phyloP scores from a whole-genome alignment of 2,797 vertebrate species.

The Muraenolepis orangiensis region DNA sequence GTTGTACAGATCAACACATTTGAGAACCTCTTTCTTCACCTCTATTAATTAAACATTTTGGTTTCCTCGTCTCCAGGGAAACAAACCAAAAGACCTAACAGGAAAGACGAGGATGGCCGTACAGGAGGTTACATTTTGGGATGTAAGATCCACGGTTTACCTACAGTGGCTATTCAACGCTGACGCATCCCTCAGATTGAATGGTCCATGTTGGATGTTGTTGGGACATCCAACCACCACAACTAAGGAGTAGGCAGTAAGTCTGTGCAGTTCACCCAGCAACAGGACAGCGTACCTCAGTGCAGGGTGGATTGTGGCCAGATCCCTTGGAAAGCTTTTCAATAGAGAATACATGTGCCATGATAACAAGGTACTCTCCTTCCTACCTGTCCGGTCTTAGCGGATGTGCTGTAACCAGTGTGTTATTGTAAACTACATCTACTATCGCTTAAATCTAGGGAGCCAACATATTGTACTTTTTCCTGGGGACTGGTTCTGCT shows the following conservation, averaged over 20 bases:
- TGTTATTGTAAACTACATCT: too few species aligned
- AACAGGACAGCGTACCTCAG: slow-evolving; percentile 69
- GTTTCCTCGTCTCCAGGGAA: neutral
- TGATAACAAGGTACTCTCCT: slow-evolving; percentile 31
- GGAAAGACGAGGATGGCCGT: neutral
- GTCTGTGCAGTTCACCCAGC: slow-evolving; percentile 35
- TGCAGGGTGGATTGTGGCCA: slow-evolving; percentile 73
- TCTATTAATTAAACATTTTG: neutral
- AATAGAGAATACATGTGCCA: slow-evolving; percentile 70
- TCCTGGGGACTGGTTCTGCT: too few species aligned
- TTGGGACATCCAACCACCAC: slow-evolving; percentile 35
- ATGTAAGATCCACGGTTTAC: neutral
- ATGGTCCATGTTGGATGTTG: slow-evolving; percentile 32
- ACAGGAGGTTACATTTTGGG: neutral
- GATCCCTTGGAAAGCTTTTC: slow-evolving; percentile 76
- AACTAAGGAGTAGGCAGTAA: slow-evolving; percentile 31
- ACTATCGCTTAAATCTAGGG: too few species aligned
- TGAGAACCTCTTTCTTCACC: neutral
- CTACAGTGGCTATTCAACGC: slow-evolving; percentile 20
- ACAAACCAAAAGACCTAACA: neutral
- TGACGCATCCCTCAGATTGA: slow-evolving; percentile 34
- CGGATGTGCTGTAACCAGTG: neutral
- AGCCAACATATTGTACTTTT: too few species aligned
- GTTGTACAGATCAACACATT: too few species aligned
- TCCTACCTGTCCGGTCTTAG: slow-evolving; percentile 5